These are phyloP conservation scores for Sclerurus mexicanus DNA, from an alignment of 2,113 vertebrate genomes.

Conservation along the genomic window DNA sequence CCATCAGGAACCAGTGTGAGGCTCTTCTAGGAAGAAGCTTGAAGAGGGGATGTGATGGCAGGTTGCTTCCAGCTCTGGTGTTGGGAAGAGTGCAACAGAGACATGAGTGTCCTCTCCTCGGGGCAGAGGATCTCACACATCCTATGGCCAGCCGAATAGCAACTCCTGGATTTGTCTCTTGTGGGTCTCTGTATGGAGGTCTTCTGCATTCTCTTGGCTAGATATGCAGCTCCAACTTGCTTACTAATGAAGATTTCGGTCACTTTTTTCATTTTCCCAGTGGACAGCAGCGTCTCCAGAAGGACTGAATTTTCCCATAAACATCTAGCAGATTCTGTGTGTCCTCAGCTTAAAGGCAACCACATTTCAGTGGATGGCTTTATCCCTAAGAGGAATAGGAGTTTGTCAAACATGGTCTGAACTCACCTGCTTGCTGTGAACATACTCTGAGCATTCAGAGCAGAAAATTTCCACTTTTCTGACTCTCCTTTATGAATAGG, in stretches of 20 bases:
- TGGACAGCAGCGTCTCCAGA: background rate
- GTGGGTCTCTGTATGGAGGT: background rate
- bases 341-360: background rate
- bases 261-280: background rate
- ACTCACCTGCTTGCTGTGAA: background rate
- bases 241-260: background rate
- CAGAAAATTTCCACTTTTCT: constrained; percentile 4
- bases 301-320: background rate
- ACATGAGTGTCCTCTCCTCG: background rate
- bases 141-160: background rate
- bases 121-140: background rate
- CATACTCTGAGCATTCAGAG: background rate
- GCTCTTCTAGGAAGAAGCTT: background rate
- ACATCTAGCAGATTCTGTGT: background rate
- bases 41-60: accelerated
- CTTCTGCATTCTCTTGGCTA: background rate
- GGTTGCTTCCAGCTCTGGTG: background rate
- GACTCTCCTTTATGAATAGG: background rate
- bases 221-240: background rate
- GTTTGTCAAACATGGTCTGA: background rate
- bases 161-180: background rate
- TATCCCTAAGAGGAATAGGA: background rate
- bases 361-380: background rate
- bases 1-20: background rate
- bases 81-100: background rate